Evolutionary conservation across 1,140 invertebrate species (phyloP).

Genomic region (Lepeophtheirus salmonis): DNA sequence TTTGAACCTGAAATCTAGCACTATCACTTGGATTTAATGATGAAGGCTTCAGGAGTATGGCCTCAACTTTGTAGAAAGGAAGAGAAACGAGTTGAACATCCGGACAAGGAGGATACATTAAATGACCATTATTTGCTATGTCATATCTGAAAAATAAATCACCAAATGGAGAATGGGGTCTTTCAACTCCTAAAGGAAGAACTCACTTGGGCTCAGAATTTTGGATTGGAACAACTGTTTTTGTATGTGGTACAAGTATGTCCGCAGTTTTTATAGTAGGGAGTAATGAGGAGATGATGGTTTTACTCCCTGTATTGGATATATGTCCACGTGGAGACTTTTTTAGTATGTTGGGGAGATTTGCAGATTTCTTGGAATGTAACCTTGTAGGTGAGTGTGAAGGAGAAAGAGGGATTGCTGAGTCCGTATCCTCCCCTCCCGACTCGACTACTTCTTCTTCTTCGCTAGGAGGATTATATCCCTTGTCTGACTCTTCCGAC

Average conservation of each 20-base stretch:
- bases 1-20: conserved; percentile 53
- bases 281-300: neutral
- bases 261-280: too few relatives aligned
- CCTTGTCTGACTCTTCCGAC: neutral
- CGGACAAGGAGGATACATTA: conserved; percentile 50
- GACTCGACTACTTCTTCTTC: neutral
- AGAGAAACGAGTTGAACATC: conserved; percentile 74
- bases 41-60: conserved; percentile 68
- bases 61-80: conserved; percentile 76
- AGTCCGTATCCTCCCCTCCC: too few relatives aligned
- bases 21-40: conserved; percentile 33
- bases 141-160: neutral
- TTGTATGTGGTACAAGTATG: neutral
- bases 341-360: neutral
- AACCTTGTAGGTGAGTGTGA: neutral
- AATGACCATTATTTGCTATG: conserved; percentile 12
- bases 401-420: neutral
- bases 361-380: neutral
- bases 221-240: neutral
- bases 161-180: neutral
- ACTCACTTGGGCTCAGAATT: neutral
- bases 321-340: too few relatives aligned
- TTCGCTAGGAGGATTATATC: neutral
- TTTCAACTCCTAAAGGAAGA: neutral
- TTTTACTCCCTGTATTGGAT: neutral